Percentiles rank a stretch among this genome's conserved stretches.
Conservation (phyloP, 2,113 vertebrate species). For the Elaphurus davidianus region DNA sequence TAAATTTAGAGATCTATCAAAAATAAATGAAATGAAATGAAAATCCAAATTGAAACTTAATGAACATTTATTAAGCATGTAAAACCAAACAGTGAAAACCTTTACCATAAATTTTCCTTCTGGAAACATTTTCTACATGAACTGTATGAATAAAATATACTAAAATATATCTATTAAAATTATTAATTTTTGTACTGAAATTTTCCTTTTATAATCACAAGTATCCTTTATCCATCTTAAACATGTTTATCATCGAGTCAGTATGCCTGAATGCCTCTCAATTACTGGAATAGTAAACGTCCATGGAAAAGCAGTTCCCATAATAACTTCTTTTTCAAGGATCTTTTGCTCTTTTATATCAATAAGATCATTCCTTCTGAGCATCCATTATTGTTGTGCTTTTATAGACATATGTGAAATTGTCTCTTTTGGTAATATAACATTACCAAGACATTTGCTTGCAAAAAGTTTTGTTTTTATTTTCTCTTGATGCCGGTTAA, state of each 20-base stretch:
- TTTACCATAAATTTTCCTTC: neutral
- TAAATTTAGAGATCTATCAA: slow-evolving; percentile 14
- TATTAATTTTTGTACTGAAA: neutral
- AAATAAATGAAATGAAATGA: neutral
- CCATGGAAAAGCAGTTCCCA: neutral
- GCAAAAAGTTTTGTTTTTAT: neutral
- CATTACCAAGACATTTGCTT: slow-evolving; percentile 6
- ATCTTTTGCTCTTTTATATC: neutral
- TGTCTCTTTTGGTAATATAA: neutral
- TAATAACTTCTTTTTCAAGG: neutral
- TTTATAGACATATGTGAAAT: neutral
- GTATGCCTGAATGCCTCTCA: neutral
- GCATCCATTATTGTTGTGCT: neutral
- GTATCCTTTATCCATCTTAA: neutral
- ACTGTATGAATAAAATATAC: neutral
- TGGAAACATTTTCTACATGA: neutral
- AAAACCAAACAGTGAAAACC: neutral
- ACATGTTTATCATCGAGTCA: neutral
- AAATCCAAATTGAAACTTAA: neutral
- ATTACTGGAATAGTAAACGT: neutral
- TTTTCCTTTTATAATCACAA: neutral
- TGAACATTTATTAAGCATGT: neutral
- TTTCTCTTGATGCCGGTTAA: slow-evolving; percentile 17
- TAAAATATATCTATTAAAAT: neutral
- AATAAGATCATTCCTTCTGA: neutral